phyloP scores from a whole-genome alignment of 2,888 invertebrate genomes.

The Oscheius myriophilus region DNA sequence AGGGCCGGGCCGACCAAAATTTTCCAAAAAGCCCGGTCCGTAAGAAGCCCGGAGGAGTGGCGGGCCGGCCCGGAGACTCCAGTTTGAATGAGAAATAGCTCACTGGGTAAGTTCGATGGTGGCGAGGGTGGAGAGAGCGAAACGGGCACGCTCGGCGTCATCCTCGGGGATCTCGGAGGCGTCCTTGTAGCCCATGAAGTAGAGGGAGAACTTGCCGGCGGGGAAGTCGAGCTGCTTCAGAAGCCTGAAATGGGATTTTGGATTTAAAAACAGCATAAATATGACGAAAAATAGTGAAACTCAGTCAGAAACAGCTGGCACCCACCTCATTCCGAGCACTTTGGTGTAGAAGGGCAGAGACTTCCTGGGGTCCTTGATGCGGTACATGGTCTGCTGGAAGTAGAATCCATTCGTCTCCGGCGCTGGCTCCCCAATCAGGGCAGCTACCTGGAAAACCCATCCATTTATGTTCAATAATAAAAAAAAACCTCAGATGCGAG shows the following conservation, averaged over 20 bases:
- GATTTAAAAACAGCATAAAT: too few species aligned
- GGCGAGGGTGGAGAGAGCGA: slow-evolving; percentile 85
- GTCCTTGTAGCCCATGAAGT: slow-evolving; percentile 90
- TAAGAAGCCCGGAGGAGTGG: too few species aligned
- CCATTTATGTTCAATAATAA: too few species aligned
- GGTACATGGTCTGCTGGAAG: slow-evolving; percentile 95
- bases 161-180: slow-evolving; percentile 81
- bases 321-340: slow-evolving; percentile 85
- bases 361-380: slow-evolving; percentile 88
- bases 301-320: too few species aligned
- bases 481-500: slow-evolving; percentile 20
- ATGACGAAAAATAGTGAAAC: neutral
- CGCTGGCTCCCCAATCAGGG: slow-evolving; percentile 36
- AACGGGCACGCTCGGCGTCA: slow-evolving; percentile 78
- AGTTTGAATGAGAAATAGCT: slow-evolving; percentile 70
- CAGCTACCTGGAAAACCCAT: slow-evolving; percentile 25
- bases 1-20: too few species aligned
- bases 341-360: slow-evolving; percentile 90
- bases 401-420: slow-evolving; percentile 76
- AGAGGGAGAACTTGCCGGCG: slow-evolving; percentile 86
- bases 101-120: slow-evolving; percentile 92
- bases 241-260: slow-evolving; percentile 72
- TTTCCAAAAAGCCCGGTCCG: too few species aligned
- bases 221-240: slow-evolving; percentile 88
- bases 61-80: too few species aligned